These are phyloP conservation scores for Clanis bilineata DNA, from an alignment of 2,888 invertebrate species.

Conservation along the genomic window DNA sequence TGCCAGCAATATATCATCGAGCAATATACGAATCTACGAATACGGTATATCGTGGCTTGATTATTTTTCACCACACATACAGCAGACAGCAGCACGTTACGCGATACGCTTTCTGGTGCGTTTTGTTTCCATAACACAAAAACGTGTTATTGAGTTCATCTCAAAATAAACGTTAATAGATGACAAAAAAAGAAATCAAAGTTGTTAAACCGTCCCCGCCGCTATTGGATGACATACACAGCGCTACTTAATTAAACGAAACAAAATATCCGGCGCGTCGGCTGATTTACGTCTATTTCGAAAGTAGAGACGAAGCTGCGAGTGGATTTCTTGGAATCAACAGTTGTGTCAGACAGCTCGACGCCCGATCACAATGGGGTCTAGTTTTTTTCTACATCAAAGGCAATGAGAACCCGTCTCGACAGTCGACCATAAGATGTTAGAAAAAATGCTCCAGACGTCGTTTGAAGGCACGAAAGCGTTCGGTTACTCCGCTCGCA, in stretches of 20 bases:
- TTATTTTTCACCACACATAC: not conserved
- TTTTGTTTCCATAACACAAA: slow-evolving; percentile 1
- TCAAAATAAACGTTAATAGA: slow-evolving; percentile 12
- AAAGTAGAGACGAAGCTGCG: slow-evolving; percentile 35
- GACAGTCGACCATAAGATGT: slow-evolving; percentile 54
- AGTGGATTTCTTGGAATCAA: slow-evolving; percentile 66
- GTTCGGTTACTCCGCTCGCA: slow-evolving; percentile 50
- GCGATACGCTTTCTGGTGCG: not conserved
- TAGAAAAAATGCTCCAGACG: slow-evolving; percentile 64
- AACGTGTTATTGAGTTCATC: slow-evolving; percentile 9
- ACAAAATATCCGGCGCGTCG: slow-evolving; percentile 18
- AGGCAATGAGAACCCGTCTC: slow-evolving; percentile 61
- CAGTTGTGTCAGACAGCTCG: slow-evolving; percentile 73
- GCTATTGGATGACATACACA: slow-evolving; percentile 7
- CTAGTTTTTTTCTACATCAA: slow-evolving; percentile 63
- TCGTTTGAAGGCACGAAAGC: slow-evolving; percentile 59
- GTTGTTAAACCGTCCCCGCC: not conserved
- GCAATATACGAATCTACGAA: too few species aligned
- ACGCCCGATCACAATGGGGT: slow-evolving; percentile 73
- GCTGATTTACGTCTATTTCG: slow-evolving; percentile 27
- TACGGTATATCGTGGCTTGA: too few species aligned
- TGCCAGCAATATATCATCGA: not conserved
- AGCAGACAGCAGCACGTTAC: not conserved
- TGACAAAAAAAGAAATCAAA: slow-evolving; percentile 9
- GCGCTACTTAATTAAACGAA: slow-evolving; percentile 17